These are phyloP conservation scores for Cassiopea andromeda DNA, from an alignment of 30 jellyfish, hydroid and myxozoan genomes.

Conservation along the genomic window DNA sequence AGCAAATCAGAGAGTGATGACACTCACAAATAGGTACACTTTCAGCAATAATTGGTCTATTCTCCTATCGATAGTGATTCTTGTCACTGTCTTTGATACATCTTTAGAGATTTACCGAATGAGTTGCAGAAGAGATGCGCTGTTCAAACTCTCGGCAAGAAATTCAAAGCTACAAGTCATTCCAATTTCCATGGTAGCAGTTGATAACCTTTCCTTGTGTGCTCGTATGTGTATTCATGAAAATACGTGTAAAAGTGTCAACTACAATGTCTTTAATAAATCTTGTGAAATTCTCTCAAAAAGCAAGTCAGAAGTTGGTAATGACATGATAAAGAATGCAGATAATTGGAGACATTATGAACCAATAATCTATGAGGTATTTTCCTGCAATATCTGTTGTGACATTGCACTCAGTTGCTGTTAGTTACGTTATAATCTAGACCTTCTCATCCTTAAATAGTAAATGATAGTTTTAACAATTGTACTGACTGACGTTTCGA, in stretches of 20 bases:
- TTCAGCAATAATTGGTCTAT: not conserved
- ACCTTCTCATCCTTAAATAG: no score
- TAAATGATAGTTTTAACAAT: no score
- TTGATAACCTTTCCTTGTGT: not conserved
- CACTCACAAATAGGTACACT: no score
- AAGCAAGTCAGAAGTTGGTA: not conserved
- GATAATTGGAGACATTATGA: slow-evolving; percentile 14
- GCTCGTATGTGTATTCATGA: not conserved
- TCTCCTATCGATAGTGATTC: not conserved
- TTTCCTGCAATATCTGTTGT: no score
- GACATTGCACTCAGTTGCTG: no score
- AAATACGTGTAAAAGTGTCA: slow-evolving; percentile 14
- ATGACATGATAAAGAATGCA: not conserved
- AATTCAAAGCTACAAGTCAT: slow-evolving; percentile 1
- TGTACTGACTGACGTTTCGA: no score
- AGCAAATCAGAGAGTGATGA: no score
- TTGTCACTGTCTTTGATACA: not conserved
- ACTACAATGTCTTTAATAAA: not conserved
- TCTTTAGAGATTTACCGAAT: not conserved
- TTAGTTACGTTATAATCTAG: no score
- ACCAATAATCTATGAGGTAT: slow-evolving; percentile 13
- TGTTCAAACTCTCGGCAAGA: not conserved
- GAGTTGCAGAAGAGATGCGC: slow-evolving; percentile 17
- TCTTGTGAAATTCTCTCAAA: slow-evolving; percentile 15
- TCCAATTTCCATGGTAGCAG: not conserved